A percentile compares a stretch with the other conserved stretches of the same genome.
Conservation (phyloP, 2,888 invertebrate genomes). For the Listrodromus nycthemerus region DNA sequence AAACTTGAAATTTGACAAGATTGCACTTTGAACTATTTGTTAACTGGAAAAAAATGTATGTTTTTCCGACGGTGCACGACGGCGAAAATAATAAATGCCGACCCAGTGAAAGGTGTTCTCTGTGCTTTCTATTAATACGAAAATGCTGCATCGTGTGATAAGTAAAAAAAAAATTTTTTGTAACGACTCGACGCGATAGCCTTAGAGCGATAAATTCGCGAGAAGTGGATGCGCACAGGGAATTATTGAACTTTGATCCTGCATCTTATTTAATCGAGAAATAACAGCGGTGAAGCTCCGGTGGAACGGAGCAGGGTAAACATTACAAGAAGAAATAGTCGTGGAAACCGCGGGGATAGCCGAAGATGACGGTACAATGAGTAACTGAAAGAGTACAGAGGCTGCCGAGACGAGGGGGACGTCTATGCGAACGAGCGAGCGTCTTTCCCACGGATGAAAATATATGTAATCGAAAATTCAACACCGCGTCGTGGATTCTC, state of each 20-base stretch:
- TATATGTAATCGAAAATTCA: conserved; percentile 65
- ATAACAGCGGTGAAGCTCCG: background rate
- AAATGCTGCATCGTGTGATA: background rate
- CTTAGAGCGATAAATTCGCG: background rate
- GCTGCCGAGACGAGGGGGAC: conserved; percentile 10
- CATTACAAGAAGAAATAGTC: conserved; percentile 46
- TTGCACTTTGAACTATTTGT: too few species aligned
- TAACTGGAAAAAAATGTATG: too few species aligned
- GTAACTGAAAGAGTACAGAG: conserved; percentile 20
- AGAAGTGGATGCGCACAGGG: background rate
- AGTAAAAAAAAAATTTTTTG: background rate
- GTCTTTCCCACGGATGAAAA: conserved; percentile 65
- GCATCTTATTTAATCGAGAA: conserved; percentile 32
- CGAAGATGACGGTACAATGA: conserved; percentile 27
- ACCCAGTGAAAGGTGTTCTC: too few species aligned
- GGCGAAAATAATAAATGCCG: too few species aligned
- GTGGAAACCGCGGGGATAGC: conserved; percentile 37
- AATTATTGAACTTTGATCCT: conserved; percentile 46
- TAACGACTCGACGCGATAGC: background rate
- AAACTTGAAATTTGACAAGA: too few species aligned
- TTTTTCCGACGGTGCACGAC: too few species aligned
- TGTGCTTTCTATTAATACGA: too few species aligned
- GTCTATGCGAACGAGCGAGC: conserved; percentile 51
- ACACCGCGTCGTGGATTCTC: conserved; percentile 56
- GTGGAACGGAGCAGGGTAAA: conserved; percentile 22